These are phyloP conservation scores for Celastrina argiolus DNA, from an alignment of 2,888 invertebrate species.

Conservation along the genomic window DNA sequence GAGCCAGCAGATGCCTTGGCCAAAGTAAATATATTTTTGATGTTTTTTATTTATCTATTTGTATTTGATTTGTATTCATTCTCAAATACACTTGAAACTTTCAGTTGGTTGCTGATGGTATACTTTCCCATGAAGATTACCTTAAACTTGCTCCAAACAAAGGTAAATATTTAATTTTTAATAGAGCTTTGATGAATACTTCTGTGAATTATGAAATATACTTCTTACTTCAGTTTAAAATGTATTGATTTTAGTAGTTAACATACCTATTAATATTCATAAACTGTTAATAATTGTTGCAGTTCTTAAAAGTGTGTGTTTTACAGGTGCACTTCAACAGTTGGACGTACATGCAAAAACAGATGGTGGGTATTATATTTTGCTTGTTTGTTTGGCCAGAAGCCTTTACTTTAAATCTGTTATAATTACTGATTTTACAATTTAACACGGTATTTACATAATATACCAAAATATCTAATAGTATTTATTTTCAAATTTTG, in stretches of 20 bases:
- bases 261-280: too few relatives aligned
- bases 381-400: not conserved
- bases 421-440: not conserved
- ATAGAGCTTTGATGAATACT: too few relatives aligned
- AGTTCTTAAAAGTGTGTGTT: conserved; percentile 28
- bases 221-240: too few relatives aligned
- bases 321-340: conserved; percentile 52
- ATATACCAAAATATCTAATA: not conserved
- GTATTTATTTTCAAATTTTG: too few relatives aligned
- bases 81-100: conserved; percentile 43
- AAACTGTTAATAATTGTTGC: not conserved
- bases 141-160: conserved; percentile 66
- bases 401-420: not conserved
- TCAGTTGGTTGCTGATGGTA: conserved; percentile 71
- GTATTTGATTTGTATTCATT: conserved; percentile 25
- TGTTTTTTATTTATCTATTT: conserved; percentile 3
- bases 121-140: conserved; percentile 67
- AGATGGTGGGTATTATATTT: conserved; percentile 50
- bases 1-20: conserved; percentile 61
- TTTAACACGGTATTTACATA: not conserved
- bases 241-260: too few relatives aligned
- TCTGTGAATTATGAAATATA: too few relatives aligned
- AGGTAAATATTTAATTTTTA: conserved; percentile 43
- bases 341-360: conserved; percentile 49
- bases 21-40: conserved; percentile 54